phyloP scores from a whole-genome alignment of 2,888 invertebrate species.

The Scaptomyza caliginosa region DNA sequence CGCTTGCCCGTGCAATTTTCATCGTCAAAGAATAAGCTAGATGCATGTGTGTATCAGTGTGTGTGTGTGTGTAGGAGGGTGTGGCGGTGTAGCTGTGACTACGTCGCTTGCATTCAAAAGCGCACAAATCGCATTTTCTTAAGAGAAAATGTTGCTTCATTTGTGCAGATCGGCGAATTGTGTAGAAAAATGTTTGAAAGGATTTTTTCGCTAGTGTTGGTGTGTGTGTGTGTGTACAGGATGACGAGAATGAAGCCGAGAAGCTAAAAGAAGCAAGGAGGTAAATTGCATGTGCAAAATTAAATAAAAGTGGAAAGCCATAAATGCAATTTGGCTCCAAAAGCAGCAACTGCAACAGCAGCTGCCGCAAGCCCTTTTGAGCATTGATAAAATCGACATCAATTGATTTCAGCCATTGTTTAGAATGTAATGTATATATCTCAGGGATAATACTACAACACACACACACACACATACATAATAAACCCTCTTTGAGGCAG shows the following conservation, averaged over 20 bases:
- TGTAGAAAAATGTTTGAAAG: constrained; percentile 73
- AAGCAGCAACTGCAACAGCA: constrained; percentile 35
- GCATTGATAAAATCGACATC: constrained; percentile 67
- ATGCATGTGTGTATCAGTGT: background rate
- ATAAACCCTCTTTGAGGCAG: constrained; percentile 1
- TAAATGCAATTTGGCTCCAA: constrained; percentile 75
- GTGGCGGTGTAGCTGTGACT: constrained; percentile 18
- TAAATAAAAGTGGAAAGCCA: constrained; percentile 72
- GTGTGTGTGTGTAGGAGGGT: constrained; percentile 15
- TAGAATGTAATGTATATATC: constrained; percentile 36
- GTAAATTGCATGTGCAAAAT: constrained; percentile 69
- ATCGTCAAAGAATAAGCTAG: constrained; percentile 66
- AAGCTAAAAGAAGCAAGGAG: constrained; percentile 5
- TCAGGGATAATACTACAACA: constrained; percentile 8
- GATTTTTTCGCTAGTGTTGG: constrained; percentile 27
- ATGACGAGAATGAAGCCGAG: constrained; percentile 19
- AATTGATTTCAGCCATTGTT: constrained; percentile 72
- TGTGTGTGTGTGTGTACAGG: constrained; percentile 20
- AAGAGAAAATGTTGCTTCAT: constrained; percentile 78
- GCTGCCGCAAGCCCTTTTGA: constrained; percentile 24
- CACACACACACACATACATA: background rate
- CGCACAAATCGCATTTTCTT: constrained; percentile 78
- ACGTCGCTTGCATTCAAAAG: constrained; percentile 75
- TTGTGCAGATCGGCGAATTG: constrained; percentile 73
- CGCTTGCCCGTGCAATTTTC: constrained; percentile 70